phyloP scores from a whole-genome alignment of 2,113 vertebrate species.

The Ailurus styani region DNA sequence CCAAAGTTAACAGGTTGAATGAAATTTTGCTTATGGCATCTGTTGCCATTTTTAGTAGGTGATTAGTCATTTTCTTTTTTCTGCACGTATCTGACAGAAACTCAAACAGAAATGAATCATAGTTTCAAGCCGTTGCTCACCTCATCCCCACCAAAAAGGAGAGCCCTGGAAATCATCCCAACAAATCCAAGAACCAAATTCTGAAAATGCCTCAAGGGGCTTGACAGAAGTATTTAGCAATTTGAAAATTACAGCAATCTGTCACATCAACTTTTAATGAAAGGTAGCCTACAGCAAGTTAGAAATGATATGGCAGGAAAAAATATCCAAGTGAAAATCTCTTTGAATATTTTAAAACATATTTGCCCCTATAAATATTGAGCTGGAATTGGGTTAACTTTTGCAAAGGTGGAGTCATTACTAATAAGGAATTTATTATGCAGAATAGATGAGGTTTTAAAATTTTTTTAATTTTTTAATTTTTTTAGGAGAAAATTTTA shows the following conservation, averaged over 20 bases:
- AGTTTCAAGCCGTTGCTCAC: constrained; percentile 66
- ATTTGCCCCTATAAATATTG: neutral
- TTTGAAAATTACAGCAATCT: constrained; percentile 65
- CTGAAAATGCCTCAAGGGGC: constrained; percentile 53
- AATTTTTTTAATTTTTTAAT: no score
- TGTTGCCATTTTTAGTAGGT: constrained; percentile 73
- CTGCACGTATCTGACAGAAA: constrained; percentile 64
- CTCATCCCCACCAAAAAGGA: constrained; percentile 31
- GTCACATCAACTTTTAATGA: constrained; percentile 65
- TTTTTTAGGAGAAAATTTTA: no score
- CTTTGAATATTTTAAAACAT: constrained; percentile 16
- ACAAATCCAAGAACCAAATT: constrained; percentile 54
- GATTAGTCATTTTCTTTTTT: constrained; percentile 74
- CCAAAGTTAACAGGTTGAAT: constrained; percentile 68
- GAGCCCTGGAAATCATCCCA: constrained; percentile 45
- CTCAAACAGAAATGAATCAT: constrained; percentile 71
- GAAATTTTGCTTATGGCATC: constrained; percentile 62
- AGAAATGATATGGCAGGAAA: neutral
- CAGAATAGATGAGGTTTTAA: neutral
- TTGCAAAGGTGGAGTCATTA: neutral
- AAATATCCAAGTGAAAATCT: neutral
- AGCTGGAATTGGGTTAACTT: neutral
- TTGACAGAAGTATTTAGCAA: constrained; percentile 69
- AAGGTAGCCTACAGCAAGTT: constrained; percentile 5
- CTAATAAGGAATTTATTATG: neutral